Percentiles rank a stretch among this genome's conserved stretches.
Conservation (phyloP, 2,113 vertebrate genomes). For the Miniopterus natalensis region DNA sequence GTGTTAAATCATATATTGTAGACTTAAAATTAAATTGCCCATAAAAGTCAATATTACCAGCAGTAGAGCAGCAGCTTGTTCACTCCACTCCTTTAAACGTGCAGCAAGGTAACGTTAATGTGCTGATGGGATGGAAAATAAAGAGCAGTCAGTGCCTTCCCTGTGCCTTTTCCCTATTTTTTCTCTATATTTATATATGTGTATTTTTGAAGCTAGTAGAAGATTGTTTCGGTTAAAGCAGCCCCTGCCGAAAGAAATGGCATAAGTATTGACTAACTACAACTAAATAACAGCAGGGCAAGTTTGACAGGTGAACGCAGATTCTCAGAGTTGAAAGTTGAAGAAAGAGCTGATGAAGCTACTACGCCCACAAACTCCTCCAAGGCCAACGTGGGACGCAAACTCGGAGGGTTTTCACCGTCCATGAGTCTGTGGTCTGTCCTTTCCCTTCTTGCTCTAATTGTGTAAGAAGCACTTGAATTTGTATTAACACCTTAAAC, state of each 20-base stretch:
- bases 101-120: background rate
- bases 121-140: constrained; percentile 60
- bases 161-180: background rate
- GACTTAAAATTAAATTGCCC: constrained; percentile 71
- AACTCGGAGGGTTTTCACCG: background rate
- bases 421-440: background rate
- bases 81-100: constrained; percentile 56
- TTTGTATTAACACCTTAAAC: background rate
- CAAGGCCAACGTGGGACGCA: background rate
- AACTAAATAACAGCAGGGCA: constrained; percentile 60
- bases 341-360: constrained; percentile 47
- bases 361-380: background rate
- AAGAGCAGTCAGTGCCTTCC: background rate
- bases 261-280: constrained; percentile 55
- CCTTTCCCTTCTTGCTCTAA: background rate
- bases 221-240: constrained; percentile 50
- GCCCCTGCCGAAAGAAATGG: constrained; percentile 34
- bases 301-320: background rate
- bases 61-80: background rate
- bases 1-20: constrained; percentile 41
- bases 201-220: constrained; percentile 51
- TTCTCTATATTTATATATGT: background rate
- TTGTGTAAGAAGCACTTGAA: background rate
- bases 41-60: constrained; percentile 66
- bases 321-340: constrained; percentile 59